phyloP scores from a whole-genome alignment of 1,140 invertebrate species.

The Vanessa tameamea region DNA sequence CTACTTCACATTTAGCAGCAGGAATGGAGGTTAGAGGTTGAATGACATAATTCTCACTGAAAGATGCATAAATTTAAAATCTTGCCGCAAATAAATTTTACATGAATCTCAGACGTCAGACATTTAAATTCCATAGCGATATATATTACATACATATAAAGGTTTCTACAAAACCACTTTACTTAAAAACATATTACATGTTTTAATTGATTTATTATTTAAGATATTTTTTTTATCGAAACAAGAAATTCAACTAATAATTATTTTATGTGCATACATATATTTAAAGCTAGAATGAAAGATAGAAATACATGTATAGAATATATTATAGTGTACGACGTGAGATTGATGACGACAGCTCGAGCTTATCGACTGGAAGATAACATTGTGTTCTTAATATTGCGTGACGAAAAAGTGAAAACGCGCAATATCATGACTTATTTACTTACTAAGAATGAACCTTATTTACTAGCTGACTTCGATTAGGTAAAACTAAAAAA shows the following conservation, averaged over 20 bases:
- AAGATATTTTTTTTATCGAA: too few species aligned
- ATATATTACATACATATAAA: too few species aligned
- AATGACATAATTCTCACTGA: neutral
- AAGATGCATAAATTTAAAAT: conserved; percentile 1
- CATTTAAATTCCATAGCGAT: too few species aligned
- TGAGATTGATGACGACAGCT: conserved; percentile 65
- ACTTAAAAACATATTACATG: too few species aligned
- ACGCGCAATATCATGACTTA: conserved; percentile 34
- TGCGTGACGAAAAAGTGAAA: conserved; percentile 57
- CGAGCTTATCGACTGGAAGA: conserved; percentile 57
- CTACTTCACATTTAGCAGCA: neutral
- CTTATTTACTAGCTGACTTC: conserved; percentile 9
- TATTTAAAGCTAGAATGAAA: neutral
- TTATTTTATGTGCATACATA: neutral
- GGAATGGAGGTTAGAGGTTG: neutral
- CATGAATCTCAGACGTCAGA: neutral
- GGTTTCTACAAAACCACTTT: too few species aligned
- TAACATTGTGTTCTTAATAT: conserved; percentile 59
- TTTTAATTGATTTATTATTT: too few species aligned
- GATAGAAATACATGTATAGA: neutral
- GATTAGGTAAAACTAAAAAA: conserved; percentile 15
- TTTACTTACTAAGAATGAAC: conserved; percentile 27
- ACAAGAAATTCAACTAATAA: neutral
- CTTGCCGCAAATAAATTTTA: neutral
- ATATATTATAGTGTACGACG: conserved; percentile 25